phyloP scores from a whole-genome alignment of 2,888 invertebrate genomes.

The Rosalia funebris region DNA sequence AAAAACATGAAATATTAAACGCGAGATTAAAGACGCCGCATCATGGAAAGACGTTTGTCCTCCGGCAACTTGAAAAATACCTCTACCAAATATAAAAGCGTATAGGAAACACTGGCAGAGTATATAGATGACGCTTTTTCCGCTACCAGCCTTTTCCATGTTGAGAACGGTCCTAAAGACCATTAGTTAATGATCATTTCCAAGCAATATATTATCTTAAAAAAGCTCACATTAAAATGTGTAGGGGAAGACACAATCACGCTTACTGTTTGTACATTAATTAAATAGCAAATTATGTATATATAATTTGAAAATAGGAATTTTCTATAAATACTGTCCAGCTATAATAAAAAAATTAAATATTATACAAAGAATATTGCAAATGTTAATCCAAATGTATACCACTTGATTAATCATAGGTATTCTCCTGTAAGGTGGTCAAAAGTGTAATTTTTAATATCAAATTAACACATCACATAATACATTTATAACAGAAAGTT shows the following conservation, averaged over 20 bases:
- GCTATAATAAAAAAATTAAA: too few species aligned
- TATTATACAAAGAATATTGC: too few species aligned
- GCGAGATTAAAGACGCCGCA: constrained; percentile 60
- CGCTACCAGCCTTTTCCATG: constrained; percentile 54
- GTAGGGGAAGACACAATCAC: background rate
- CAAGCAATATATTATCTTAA: constrained; percentile 19
- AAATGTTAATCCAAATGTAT: too few species aligned
- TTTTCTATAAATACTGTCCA: background rate
- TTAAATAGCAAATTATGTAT: background rate
- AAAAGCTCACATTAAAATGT: constrained; percentile 18
- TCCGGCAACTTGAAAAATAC: constrained; percentile 57
- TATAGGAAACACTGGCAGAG: constrained; percentile 53
- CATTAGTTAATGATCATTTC: constrained; percentile 29
- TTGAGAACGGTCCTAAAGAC: constrained; percentile 45
- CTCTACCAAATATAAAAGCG: constrained; percentile 57
- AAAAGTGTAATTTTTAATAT: too few species aligned
- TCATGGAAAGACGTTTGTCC: constrained; percentile 58
- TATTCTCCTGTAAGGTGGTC: too few species aligned
- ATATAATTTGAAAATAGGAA: background rate
- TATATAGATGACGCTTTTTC: constrained; percentile 58
- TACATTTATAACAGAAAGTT: too few species aligned
- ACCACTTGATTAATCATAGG: too few species aligned
- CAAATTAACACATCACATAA: too few species aligned
- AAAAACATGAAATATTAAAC: constrained; percentile 62
- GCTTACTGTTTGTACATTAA: constrained; percentile 4